Base-by-base conservation (phyloP, 2,888 invertebrate genomes). In the Tillus elongatus region DNA sequence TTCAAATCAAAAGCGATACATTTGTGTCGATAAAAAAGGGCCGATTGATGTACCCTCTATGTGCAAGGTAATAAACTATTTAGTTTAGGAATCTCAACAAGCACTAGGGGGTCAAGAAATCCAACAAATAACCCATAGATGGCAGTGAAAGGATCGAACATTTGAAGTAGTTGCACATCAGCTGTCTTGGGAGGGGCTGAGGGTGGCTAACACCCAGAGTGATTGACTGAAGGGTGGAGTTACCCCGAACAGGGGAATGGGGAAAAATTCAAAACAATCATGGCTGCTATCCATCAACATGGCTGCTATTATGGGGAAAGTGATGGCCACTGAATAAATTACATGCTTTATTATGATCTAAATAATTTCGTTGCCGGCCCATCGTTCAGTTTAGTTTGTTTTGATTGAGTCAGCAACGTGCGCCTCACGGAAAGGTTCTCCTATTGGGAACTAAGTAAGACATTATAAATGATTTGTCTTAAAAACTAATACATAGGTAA, bases 221-320 rank as follows among this genome's bases (percentile, higher is more conserved):
- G 73, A 72, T 72, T 72, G 72, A 72, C 67, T 68, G 68, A 67
- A 68, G 71, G 72, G 72, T 72, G 72, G 72, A 72, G 72, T 63
- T 57, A 53, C 54, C 60, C 61, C 57, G 56, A 50, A 53, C 47
- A 54, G 50, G 60, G 58, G 58, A 55, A 55, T 42, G 47, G 48
- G 54, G 50, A 57, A 57, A 61, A 63, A 62, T 59, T 69, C 63
- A 54, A 62, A 65, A 65, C 70, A 69, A 71, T 70, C 70, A 73
- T 72, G 71, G 72, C 72, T 67, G 69, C 71, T 66, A 71, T 71
- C 68, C 64, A 71, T 69, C 70, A 71, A 69, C 68, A 72, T 72
- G 72, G 72, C 71, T 65, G 59, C 64, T 48, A 45, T 44, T 46
- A 47, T n/a, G 49, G 27, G 13, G 14, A 13, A 35, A 42, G 47